Conservation (phyloP, 2,113 vertebrate genomes). For the Willisornis vidua region DNA sequence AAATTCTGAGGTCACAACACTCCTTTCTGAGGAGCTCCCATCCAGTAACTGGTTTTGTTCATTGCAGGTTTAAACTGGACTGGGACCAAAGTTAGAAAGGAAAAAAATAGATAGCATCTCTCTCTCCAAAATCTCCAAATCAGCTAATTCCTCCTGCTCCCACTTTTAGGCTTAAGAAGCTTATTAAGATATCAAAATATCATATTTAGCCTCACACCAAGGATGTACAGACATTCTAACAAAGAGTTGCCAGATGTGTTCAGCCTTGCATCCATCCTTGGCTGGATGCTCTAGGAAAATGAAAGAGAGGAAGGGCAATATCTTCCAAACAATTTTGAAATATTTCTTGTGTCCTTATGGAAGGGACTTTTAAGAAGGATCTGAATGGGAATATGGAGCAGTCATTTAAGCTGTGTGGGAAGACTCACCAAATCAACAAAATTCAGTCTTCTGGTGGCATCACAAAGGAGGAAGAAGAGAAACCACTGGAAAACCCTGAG, state of each 20-base stretch:
- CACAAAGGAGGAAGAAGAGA: neutral
- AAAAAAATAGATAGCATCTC: neutral
- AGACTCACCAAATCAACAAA: neutral
- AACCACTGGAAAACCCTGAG: neutral
- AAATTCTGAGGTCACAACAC: neutral
- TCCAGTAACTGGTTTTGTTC: neutral
- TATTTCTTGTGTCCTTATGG: neutral
- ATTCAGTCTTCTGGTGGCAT: neutral
- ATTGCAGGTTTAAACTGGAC: neutral
- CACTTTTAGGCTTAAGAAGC: neutral
- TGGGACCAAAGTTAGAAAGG: neutral
- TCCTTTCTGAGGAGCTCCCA: neutral
- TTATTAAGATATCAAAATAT: neutral
- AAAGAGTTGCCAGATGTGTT: neutral
- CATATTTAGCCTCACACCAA: neutral
- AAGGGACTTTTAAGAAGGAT: neutral
- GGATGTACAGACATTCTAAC: neutral
- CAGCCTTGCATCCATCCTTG: neutral
- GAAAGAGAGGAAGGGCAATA: neutral
- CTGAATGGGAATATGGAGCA: neutral
- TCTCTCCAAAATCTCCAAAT: neutral
- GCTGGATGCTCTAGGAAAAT: neutral
- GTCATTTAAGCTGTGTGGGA: neutral
- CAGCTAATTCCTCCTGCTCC: neutral
- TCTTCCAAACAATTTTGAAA: neutral